These are phyloP conservation scores for Chunga burmeisteri DNA, from an alignment of 2,113 vertebrate genomes.

Conservation along the genomic window DNA sequence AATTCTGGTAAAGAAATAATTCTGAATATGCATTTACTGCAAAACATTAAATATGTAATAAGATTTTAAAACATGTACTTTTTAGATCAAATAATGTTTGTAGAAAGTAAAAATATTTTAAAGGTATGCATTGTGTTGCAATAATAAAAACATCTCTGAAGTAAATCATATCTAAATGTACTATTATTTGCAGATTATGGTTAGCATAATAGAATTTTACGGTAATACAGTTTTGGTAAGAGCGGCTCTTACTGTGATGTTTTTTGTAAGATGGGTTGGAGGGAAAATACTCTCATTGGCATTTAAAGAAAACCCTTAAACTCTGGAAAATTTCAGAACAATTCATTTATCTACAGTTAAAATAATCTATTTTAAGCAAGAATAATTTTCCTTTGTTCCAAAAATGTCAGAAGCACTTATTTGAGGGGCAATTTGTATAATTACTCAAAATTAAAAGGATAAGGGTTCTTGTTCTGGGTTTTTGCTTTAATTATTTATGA, in stretches of 20 bases:
- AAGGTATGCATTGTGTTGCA: neutral
- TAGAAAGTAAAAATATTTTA: neutral
- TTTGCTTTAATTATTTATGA: neutral
- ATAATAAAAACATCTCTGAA: neutral
- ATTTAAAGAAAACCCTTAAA: neutral
- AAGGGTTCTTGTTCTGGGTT: neutral
- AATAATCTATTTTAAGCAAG: neutral
- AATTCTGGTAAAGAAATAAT: neutral
- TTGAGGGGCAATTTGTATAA: neutral
- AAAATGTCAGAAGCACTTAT: neutral
- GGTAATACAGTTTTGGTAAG: neutral
- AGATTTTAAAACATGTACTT: neutral
- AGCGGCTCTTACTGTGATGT: neutral
- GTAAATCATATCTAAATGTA: neutral
- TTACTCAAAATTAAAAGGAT: conserved; percentile 7
- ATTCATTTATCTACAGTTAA: neutral
- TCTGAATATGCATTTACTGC: neutral
- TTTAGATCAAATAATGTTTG: neutral
- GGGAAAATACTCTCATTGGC: neutral
- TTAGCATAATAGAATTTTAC: neutral
- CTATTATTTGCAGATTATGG: neutral
- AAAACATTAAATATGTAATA: neutral
- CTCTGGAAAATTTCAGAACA: neutral
- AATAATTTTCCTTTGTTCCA: neutral
- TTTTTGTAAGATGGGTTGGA: neutral